phyloP scores from a whole-genome alignment of 2,113 vertebrate species.

The Equus przewalskii region DNA sequence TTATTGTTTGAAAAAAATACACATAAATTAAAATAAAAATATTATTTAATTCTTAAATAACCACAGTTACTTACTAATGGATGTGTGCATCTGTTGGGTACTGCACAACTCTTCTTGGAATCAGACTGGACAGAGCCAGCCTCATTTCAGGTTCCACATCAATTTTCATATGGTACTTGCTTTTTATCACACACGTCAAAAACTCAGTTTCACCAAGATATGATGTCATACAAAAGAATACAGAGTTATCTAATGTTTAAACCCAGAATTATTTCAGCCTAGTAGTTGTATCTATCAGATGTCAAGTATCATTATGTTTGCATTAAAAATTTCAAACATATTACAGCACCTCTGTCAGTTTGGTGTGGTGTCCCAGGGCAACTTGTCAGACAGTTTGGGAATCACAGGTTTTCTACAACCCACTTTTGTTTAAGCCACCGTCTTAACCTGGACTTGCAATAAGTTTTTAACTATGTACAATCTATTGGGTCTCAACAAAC shows the following conservation, averaged over 20 bases:
- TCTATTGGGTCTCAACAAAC: background rate
- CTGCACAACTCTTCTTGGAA: background rate
- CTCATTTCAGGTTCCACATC: background rate
- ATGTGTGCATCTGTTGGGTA: no score
- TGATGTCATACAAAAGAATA: background rate
- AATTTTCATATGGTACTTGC: background rate
- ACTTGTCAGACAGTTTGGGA: background rate
- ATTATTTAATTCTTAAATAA: background rate
- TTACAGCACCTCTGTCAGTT: background rate
- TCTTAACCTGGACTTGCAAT: background rate
- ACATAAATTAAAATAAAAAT: background rate
- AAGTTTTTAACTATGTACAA: background rate
- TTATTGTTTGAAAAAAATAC: background rate
- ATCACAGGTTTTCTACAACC: background rate
- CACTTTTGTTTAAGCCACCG: background rate
- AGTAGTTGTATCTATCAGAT: background rate
- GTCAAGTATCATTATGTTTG: background rate
- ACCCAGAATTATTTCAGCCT: background rate
- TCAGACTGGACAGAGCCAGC: no score
- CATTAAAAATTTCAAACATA: background rate
- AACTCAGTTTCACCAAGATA: constrained; percentile 5
- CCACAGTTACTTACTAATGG: background rate
- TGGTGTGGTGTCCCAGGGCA: fast-evolving
- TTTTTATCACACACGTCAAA: background rate
- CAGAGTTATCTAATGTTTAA: background rate